Conservation (phyloP, 2,888 invertebrate species). For the Aspidiotus rigidus region DNA sequence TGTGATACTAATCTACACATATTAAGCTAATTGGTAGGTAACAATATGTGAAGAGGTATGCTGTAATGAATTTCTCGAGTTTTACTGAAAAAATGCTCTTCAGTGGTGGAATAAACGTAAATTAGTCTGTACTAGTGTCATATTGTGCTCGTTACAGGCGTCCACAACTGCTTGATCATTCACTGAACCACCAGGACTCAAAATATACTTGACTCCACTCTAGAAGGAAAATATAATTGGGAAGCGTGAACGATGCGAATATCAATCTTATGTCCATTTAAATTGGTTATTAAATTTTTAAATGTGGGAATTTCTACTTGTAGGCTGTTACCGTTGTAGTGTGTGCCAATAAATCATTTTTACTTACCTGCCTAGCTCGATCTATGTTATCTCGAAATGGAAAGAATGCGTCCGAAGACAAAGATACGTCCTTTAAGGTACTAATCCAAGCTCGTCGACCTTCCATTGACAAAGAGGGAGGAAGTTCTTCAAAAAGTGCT, state of each 20-base stretch:
- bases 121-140: constrained; percentile 79
- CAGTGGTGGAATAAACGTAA: constrained; percentile 90
- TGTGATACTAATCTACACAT: too few species aligned
- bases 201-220: constrained; percentile 91
- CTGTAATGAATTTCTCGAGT: too few species aligned
- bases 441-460: constrained; percentile 61
- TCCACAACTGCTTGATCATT: constrained; percentile 82
- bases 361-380: constrained; percentile 68
- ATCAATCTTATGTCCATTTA: too few species aligned
- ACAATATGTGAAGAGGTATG: too few species aligned
- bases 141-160: constrained; percentile 85
- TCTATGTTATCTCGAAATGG: constrained; percentile 97
- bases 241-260: too few species aligned
- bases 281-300: too few species aligned
- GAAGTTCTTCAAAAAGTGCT: constrained; percentile 62
- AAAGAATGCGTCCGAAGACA: constrained; percentile 96
- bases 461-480: constrained; percentile 57
- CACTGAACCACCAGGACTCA: constrained; percentile 86
- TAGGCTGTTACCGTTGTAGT: too few species aligned
- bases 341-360: too few species aligned
- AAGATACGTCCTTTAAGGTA: constrained; percentile 64
- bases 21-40: too few species aligned
- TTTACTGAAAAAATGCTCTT: constrained; percentile 39
- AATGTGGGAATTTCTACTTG: too few species aligned
- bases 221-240: constrained; percentile 48